Evolutionary conservation across 2,113 vertebrate genomes (phyloP).

Genomic region (Pygoscelis adeliae): DNA sequence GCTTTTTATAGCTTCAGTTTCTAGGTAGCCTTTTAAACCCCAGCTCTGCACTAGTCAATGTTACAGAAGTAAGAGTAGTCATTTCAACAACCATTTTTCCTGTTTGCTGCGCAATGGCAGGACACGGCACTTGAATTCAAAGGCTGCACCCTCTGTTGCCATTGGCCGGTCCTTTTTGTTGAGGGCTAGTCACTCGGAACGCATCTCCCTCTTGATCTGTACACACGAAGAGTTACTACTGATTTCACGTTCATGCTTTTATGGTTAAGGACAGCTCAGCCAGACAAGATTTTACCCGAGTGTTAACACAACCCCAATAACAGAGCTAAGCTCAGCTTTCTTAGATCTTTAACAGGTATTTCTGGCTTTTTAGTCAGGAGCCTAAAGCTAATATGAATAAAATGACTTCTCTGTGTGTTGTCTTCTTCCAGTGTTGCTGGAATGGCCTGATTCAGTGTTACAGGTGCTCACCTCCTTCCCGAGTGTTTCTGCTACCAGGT

Average conservation of each 20-base stretch:
- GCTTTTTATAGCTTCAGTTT: background rate
- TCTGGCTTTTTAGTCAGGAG: background rate
- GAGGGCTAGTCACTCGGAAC: accelerated
- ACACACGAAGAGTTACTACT: background rate
- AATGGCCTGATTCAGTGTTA: background rate
- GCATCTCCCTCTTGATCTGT: no score
- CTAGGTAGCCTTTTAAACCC: background rate
- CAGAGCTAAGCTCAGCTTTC: background rate
- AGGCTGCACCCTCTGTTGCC: background rate
- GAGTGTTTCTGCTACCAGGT: background rate
- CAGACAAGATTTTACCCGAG: background rate
- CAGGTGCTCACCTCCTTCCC: background rate
- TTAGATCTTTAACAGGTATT: background rate
- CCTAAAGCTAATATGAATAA: background rate
- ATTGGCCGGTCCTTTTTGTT: background rate
- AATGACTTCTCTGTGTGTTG: background rate
- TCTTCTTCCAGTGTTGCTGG: background rate
- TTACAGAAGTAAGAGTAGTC: background rate
- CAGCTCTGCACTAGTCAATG: background rate
- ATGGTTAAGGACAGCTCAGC: background rate
- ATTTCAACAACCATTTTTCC: background rate
- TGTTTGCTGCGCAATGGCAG: background rate
- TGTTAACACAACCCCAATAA: background rate
- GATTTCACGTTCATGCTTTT: background rate
- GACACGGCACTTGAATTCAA: accelerated